Conservation (phyloP, 2,888 invertebrate species). For the Ectobius pallidus region DNA sequence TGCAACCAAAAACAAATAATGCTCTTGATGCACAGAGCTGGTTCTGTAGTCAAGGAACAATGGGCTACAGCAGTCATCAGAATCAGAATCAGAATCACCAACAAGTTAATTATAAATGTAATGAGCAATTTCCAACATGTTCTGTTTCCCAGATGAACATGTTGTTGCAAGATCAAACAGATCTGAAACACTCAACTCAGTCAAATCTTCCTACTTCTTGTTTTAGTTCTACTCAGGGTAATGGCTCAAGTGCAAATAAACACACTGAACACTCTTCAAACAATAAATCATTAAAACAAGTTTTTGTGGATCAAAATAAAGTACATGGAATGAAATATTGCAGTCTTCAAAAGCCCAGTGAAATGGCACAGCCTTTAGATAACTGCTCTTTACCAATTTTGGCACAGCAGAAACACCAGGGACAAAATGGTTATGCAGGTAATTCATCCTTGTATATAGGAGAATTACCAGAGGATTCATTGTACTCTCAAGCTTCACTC, state of each 20-base stretch:
- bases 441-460: slow-evolving; percentile 8
- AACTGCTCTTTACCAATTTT: neutral
- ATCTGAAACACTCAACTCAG: slow-evolving; percentile 26
- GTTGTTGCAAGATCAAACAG: slow-evolving; percentile 34
- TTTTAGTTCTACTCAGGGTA: slow-evolving; percentile 4
- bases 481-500: slow-evolving; percentile 39
- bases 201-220: neutral
- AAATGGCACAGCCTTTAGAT: slow-evolving; percentile 6
- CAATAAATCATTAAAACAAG: slow-evolving; percentile 13
- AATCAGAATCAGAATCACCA: slow-evolving; percentile 35
- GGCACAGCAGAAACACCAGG: slow-evolving; percentile 25
- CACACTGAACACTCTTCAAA: slow-evolving; percentile 13
- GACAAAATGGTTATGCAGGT: slow-evolving; percentile 1
- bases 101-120: slow-evolving; percentile 39
- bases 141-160: slow-evolving; percentile 34
- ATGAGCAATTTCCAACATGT: slow-evolving; percentile 42
- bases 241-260: slow-evolving; percentile 19
- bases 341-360: slow-evolving; percentile 29
- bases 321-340: slow-evolving; percentile 33
- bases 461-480: slow-evolving; percentile 32
- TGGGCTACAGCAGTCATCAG: slow-evolving; percentile 32
- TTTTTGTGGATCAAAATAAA: slow-evolving; percentile 31
- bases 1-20: slow-evolving; percentile 27
- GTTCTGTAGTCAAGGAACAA: slow-evolving; percentile 38
- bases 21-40: slow-evolving; percentile 39